Evolutionary conservation across 2,888 invertebrate species (phyloP), one percentile per base, ranked within the genome.

Genomic region (Xestobium rufovillosum): DNA sequence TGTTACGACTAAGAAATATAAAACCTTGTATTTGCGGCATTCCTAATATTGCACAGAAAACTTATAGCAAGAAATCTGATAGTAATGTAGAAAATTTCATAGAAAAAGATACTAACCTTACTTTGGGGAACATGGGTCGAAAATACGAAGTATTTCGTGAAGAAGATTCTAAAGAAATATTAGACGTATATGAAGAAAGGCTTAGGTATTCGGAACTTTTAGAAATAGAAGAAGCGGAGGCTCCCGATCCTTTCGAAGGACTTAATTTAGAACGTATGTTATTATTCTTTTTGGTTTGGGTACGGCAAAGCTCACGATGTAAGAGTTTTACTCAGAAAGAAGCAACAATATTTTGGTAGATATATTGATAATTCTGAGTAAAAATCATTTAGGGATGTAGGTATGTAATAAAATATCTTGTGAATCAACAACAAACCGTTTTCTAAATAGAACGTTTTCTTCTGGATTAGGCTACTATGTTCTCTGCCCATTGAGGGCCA

Each of bases 131-230:
- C 34, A 52, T 60, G 33, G 44, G 50, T 23, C 45, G 54, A 13
- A 83, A 80, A 66, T 84, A 79, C 57, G 73, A 80, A 66, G 61
- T 78, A 43, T 84, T 84, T 60, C 72, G 73, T 12, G 85, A 87
- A 51, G 71, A 74, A 47, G 82, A 85, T 58, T 68, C 82, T 0
- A 65, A 71, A 9, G 63, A 81, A 42, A 80, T 88, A 50, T 73
- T 82, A 45, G 82, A 88, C 58, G 75, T 84, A 12, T 76, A 75
- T 34, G 86, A 85, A 50, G 83, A 83, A 60, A 56, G 60, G 38
- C 47, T 55, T 26, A 42, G 51, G 34, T 55, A 57, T 36, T 49
- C 54, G 14, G 41, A 50, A 38, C 36, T 56, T 26, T 49, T 60
- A 44, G 50, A 53, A 50, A 44, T 59, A 51, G 44, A 59, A 55